These are phyloP conservation scores for Corythornis leucogaster DNA, from an alignment of 2,797 vertebrate genomes.

Conservation along the genomic window DNA sequence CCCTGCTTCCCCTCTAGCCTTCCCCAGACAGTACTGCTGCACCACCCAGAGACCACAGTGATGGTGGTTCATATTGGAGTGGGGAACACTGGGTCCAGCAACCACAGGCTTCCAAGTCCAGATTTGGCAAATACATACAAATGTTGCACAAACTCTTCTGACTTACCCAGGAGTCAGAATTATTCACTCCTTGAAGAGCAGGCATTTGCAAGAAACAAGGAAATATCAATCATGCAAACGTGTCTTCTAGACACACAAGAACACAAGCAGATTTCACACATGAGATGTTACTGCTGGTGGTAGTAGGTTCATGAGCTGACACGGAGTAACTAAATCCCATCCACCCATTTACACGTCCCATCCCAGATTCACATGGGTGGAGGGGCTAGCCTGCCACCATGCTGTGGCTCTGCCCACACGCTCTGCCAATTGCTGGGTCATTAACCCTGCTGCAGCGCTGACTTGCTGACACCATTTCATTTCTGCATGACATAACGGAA, in stretches of 20 bases:
- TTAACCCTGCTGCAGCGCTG: accelerated
- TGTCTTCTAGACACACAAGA: background rate
- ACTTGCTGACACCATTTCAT: background rate
- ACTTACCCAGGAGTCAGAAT: background rate
- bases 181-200: background rate
- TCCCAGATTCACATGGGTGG: accelerated
- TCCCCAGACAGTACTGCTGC: background rate
- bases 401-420: accelerated
- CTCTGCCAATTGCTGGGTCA: accelerated
- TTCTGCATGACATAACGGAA: slow-evolving; percentile 20
- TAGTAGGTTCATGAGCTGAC: accelerated
- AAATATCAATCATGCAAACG: background rate
- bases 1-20: background rate
- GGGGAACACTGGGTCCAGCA: background rate
- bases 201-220: background rate
- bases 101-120: background rate
- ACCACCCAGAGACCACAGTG: background rate
- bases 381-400: accelerated
- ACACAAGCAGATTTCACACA: background rate
- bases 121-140: background rate
- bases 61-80: background rate
- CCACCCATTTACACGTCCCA: accelerated
- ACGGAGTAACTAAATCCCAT: background rate
- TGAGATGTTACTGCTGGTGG: background rate
- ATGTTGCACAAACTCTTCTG: background rate